phyloP scores from a whole-genome alignment of 1,140 invertebrate species.

The Druon quercuslanigerum region DNA sequence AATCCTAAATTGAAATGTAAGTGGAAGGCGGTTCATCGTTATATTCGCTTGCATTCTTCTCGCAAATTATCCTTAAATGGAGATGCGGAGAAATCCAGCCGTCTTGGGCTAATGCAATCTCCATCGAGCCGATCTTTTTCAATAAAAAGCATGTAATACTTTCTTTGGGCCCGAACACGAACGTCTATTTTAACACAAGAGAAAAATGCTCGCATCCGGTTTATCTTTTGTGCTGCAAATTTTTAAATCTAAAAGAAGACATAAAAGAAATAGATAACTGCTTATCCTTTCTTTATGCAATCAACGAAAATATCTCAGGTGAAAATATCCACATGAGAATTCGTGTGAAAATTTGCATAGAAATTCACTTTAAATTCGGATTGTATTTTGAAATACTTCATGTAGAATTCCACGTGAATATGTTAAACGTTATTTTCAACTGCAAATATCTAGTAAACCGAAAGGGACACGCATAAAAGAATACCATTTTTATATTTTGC shows the following conservation, averaged over 20 bases:
- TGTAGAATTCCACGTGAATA: too few species aligned
- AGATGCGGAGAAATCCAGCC: constrained; percentile 34
- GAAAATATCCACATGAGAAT: too few species aligned
- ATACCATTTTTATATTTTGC: too few species aligned
- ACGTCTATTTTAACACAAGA: constrained; percentile 7
- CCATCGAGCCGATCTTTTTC: constrained; percentile 35
- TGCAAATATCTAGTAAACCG: too few species aligned
- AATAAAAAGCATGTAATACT: constrained; percentile 50
- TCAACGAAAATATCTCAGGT: neutral
- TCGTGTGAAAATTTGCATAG: too few species aligned
- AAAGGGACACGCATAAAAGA: too few species aligned
- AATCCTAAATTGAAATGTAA: constrained; percentile 1
- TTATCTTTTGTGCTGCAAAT: constrained; percentile 53
- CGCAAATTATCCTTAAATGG: constrained; percentile 48
- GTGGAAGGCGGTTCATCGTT: neutral
- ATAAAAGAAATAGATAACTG: too few species aligned
- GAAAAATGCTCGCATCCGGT: constrained; percentile 42
- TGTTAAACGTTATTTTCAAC: too few species aligned
- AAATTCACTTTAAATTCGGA: too few species aligned
- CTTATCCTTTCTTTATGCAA: too few species aligned
- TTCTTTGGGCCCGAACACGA: constrained; percentile 41
- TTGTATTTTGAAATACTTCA: too few species aligned
- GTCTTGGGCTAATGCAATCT: constrained; percentile 38
- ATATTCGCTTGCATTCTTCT: constrained; percentile 8
- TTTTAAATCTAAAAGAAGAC: constrained; percentile 35